Conservation (phyloP, 2,888 invertebrate genomes). For the Serrognathus titanus region DNA sequence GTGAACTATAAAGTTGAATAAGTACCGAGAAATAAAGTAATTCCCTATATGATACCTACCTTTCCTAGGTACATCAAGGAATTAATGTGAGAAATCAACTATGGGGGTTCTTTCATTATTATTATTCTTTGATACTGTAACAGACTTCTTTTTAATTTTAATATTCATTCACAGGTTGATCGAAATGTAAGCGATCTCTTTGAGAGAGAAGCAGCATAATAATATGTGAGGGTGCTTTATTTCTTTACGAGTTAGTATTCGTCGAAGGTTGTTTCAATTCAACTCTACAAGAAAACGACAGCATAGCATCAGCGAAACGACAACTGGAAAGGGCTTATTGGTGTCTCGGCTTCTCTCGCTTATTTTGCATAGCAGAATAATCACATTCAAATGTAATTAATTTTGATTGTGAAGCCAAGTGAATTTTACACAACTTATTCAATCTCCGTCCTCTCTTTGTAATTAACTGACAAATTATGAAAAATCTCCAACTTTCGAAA, state of each 20-base stretch:
- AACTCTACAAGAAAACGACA: too few relatives aligned
- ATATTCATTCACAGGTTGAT: too few relatives aligned
- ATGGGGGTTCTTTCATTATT: too few relatives aligned
- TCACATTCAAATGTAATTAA: slow-evolving; percentile 31
- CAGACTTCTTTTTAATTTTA: too few relatives aligned
- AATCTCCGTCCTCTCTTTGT: slow-evolving; percentile 10
- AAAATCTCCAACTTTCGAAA: slow-evolving; percentile 23
- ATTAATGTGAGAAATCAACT: too few relatives aligned
- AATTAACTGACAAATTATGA: slow-evolving; percentile 23
- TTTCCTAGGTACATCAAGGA: not conserved
- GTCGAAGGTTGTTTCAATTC: too few relatives aligned
- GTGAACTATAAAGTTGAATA: slow-evolving; percentile 8
- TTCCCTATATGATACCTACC: not conserved
- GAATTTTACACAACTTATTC: slow-evolving; percentile 31
- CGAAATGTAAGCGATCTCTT: too few relatives aligned
- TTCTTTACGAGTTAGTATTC: too few relatives aligned
- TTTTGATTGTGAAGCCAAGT: slow-evolving; percentile 28
- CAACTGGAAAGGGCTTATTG: not conserved
- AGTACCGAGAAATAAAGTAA: slow-evolving; percentile 11
- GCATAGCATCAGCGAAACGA: not conserved
- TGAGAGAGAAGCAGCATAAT: too few relatives aligned
- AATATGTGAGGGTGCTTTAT: too few relatives aligned
- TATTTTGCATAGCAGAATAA: slow-evolving; percentile 21
- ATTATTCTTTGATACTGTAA: too few relatives aligned
- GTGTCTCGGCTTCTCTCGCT: slow-evolving; percentile 15